A percentile compares a stretch with the other conserved stretches of the same genome.
phyloP scores from a whole-genome alignment of 2,797 vertebrate genomes.

The Oophaga sylvatica region DNA sequence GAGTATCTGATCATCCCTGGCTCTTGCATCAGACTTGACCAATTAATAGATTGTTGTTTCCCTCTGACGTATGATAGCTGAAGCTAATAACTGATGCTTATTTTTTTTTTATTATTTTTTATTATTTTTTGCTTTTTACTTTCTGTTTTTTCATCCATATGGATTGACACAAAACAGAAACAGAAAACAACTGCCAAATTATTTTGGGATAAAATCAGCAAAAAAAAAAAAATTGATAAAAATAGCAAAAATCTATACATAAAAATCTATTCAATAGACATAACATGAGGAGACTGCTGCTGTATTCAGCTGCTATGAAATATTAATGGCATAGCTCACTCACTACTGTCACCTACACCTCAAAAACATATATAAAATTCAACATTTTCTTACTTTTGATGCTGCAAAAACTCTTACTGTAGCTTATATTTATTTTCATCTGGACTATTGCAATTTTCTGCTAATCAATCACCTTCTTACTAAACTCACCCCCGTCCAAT shows the following conservation, averaged over 20 bases:
- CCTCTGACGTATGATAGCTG: slow-evolving; percentile 13
- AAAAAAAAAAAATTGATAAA: neutral
- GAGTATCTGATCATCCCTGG: slow-evolving; percentile 52
- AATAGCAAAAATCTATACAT: neutral
- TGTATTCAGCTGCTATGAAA: slow-evolving; percentile 25
- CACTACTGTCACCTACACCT: too few species aligned
- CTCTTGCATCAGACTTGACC: slow-evolving; percentile 48
- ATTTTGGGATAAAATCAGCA: neutral
- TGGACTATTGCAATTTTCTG: too few species aligned
- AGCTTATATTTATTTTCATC: too few species aligned
- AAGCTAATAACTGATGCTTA: neutral
- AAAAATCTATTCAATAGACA: slow-evolving; percentile 26
- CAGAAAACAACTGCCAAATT: slow-evolving; percentile 34
- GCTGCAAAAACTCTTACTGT: neutral
- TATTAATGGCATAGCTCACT: neutral
- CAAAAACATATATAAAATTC: too few species aligned
- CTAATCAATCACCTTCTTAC: too few species aligned
- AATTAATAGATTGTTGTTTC: slow-evolving; percentile 54
- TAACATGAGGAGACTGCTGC: slow-evolving; percentile 3
- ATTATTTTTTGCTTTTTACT: neutral
- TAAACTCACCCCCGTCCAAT: too few species aligned
- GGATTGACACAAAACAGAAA: slow-evolving; percentile 38
- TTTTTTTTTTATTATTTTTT: neutral
- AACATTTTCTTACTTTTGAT: neutral
- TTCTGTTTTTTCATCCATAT: slow-evolving; percentile 7